A percentile compares a stretch with the other conserved stretches of the same genome.
phyloP scores from a whole-genome alignment of 35 echinoderm and acorn worm genomes.

The Patiria miniata region DNA sequence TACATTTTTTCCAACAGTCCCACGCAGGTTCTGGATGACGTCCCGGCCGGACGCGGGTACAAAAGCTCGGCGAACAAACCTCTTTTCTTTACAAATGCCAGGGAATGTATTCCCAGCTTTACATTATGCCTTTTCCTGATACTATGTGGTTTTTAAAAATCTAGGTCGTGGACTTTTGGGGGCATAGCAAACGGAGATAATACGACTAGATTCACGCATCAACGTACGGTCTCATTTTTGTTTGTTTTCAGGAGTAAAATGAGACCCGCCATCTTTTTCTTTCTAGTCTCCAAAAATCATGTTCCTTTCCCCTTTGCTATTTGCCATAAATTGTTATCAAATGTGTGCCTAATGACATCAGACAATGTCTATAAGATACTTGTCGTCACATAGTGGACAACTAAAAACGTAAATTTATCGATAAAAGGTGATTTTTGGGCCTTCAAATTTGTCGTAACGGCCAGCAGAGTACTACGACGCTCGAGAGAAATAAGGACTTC shows the following conservation, averaged over 20 bases:
- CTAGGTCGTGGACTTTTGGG: no score
- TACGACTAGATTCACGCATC: background rate
- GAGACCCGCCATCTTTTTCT: constrained; percentile 20
- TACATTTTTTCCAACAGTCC: constrained; percentile 28
- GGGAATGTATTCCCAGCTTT: background rate
- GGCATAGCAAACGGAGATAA: no score
- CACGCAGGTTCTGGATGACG: background rate
- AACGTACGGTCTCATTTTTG: background rate
- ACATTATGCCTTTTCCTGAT: background rate
- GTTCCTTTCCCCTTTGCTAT: background rate
- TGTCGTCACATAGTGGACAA: background rate
- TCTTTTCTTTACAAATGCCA: background rate
- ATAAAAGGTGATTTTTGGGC: constrained; percentile 3
- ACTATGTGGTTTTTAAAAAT: no score
- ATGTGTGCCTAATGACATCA: background rate
- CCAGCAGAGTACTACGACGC: background rate
- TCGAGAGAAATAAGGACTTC: background rate
- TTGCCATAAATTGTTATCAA: background rate
- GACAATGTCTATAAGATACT: background rate
- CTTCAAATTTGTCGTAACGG: background rate
- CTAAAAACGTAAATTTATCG: background rate
- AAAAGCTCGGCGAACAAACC: constrained; percentile 4
- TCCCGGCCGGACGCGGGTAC: background rate
- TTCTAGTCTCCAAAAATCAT: background rate
- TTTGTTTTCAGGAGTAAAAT: constrained; percentile 10